Evolutionary conservation across 2,797 vertebrate genomes (phyloP).

Genomic region (Tapirus indicus): DNA sequence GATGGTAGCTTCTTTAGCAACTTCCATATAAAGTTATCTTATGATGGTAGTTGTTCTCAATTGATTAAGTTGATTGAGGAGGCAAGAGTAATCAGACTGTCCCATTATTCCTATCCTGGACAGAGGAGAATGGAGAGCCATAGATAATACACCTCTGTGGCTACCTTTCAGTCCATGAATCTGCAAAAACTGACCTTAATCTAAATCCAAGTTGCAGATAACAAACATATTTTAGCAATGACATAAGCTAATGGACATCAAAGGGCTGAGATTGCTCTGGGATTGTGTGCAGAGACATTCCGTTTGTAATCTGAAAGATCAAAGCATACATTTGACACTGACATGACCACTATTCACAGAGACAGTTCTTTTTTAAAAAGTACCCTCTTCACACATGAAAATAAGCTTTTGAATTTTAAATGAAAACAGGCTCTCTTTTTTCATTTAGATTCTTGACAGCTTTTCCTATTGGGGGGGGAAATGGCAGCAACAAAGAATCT

Average conservation of each 20-base stretch:
- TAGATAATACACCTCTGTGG: background rate
- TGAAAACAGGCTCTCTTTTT: background rate
- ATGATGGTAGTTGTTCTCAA: background rate
- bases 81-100: background rate
- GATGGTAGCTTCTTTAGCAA: background rate
- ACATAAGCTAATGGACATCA: constrained; percentile 13
- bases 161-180: background rate
- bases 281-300: background rate
- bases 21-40: background rate
- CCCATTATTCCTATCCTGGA: background rate
- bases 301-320: constrained; percentile 42
- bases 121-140: background rate
- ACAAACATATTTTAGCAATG: background rate
- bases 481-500: background rate
- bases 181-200: constrained; percentile 5
- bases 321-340: constrained; percentile 53
- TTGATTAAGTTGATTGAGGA: background rate
- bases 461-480: background rate
- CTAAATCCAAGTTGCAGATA: constrained; percentile 11
- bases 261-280: background rate
- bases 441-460: background rate
- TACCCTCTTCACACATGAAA: constrained; percentile 18
- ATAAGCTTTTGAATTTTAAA: constrained; percentile 60
- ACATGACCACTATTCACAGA: background rate
- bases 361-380: background rate